Evolutionary conservation across 2,888 invertebrate species (phyloP).

Genomic region (Alloplasta piceator): DNA sequence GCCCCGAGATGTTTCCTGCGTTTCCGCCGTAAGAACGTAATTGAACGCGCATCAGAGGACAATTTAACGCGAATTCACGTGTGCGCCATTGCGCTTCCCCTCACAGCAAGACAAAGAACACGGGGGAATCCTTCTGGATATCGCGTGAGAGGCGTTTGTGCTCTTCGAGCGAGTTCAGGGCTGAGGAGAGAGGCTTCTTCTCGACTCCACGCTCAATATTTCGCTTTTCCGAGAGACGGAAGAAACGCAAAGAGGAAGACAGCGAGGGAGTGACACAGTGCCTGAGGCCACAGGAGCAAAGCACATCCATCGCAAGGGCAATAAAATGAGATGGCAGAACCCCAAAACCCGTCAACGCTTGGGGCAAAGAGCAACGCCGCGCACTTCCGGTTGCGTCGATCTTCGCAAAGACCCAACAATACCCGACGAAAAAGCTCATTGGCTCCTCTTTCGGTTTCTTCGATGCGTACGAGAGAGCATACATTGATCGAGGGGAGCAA

Average conservation of each 20-base stretch:
- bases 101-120: slow-evolving; percentile 23
- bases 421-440: not conserved
- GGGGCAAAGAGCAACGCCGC: slow-evolving; percentile 33
- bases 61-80: slow-evolving; percentile 64
- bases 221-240: slow-evolving; percentile 11
- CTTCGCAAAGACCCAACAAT: not conserved
- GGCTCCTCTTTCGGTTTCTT: not conserved
- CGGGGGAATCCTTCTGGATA: slow-evolving; percentile 36
- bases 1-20: slow-evolving; percentile 43
- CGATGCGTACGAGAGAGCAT: not conserved
- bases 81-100: not conserved
- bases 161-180: too few species aligned
- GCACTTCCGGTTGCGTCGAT: slow-evolving; percentile 42
- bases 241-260: slow-evolving; percentile 28
- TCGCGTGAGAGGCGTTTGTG: slow-evolving; percentile 2
- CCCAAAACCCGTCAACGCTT: not conserved
- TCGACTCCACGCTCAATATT: slow-evolving; percentile 45
- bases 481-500: not conserved
- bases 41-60: slow-evolving; percentile 65
- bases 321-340: slow-evolving; percentile 43
- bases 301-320: slow-evolving; percentile 34
- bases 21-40: slow-evolving; percentile 62
- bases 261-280: slow-evolving; percentile 9
- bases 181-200: too few species aligned
- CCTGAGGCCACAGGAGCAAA: slow-evolving; percentile 15